These are phyloP conservation scores for Ploceus nigricollis DNA, from an alignment of 2,113 vertebrate species.

Conservation along the genomic window DNA sequence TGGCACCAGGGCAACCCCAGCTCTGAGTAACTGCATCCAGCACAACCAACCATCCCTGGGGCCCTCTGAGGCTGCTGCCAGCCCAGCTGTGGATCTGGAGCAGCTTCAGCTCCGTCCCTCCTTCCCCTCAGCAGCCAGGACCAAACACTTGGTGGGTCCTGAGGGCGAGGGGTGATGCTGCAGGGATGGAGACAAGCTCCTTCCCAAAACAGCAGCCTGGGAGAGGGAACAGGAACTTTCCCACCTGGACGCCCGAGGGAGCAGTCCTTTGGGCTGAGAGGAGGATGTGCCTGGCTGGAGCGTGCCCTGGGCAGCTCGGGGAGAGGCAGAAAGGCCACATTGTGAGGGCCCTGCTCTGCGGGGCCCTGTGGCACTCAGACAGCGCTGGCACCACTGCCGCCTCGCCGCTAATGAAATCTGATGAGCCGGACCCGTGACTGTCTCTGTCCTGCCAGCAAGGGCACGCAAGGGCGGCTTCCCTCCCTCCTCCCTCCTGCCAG, in stretches of 20 bases:
- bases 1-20: rapidly evolving
- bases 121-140: not conserved
- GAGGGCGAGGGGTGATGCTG: not conserved
- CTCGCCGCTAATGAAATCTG: not conserved
- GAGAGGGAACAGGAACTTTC: not conserved
- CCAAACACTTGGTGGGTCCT: rapidly evolving
- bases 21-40: not conserved
- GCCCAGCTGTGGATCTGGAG: not conserved
- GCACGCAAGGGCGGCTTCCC: not conserved
- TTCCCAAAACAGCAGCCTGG: not conserved
- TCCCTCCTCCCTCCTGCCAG: not conserved
- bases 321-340: not conserved
- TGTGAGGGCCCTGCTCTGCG: not conserved
- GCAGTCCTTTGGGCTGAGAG: not conserved
- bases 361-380: not conserved
- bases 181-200: not conserved
- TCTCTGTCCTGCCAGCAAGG: conserved; percentile 26
- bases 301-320: not conserved
- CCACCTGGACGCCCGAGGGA: rapidly evolving
- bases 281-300: not conserved
- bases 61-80: not conserved
- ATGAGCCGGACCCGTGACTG: not conserved
- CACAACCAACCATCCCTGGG: rapidly evolving
- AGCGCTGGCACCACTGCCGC: not conserved
- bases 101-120: not conserved